Evolutionary conservation across 2,797 vertebrate genomes (phyloP), one percentile per base, ranked within the genome.

Genomic region (Muscicapa striata): DNA sequence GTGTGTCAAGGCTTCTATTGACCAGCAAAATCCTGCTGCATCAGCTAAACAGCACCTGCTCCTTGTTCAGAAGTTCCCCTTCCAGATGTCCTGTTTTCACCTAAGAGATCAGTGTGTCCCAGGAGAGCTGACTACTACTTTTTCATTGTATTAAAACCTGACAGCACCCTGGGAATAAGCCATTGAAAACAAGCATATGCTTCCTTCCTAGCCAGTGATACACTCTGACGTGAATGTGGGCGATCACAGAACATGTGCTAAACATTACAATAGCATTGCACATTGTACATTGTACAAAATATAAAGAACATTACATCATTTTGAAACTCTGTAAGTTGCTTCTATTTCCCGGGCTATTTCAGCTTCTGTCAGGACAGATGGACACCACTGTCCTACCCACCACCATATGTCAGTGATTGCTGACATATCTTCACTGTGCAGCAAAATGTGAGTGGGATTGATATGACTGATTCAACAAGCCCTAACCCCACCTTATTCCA

Each of bases 21-120:
- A 93, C 86, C 52, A 75, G 43, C 9, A 59, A 90, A 91, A 89
- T 82, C 66, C 63, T 91, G 86, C 82, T 92, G 59, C 49, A 40
- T 94, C 94, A 97, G 95, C 95, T 79, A 75, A 96, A 90, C 24
- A 57, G 49, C 93, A 97, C 73, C 93, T 96, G 90, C 69, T 63
- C 38, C 68, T 89, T 40, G n/a, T 23, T 85, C 75, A 51, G 38
- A 84, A 49, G 51, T 14, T 89, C 64, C 86, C 49, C 62, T 38
- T 85, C 72, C 92, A 91, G 61, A 95, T 93, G 91, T 68, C 69
- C 68, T 49, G 23, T 84, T 84, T 85, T 93, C 77, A 87, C 87
- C 89, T 73, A 58, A 51, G 74, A 93, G 92, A 93, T 9, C 81
- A 36, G 27, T 3, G 7, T 32, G 67, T 59, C 84, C 41, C 77